Base-by-base conservation (phyloP, 2,888 invertebrate species). In the Eulithis prunata region DNA sequence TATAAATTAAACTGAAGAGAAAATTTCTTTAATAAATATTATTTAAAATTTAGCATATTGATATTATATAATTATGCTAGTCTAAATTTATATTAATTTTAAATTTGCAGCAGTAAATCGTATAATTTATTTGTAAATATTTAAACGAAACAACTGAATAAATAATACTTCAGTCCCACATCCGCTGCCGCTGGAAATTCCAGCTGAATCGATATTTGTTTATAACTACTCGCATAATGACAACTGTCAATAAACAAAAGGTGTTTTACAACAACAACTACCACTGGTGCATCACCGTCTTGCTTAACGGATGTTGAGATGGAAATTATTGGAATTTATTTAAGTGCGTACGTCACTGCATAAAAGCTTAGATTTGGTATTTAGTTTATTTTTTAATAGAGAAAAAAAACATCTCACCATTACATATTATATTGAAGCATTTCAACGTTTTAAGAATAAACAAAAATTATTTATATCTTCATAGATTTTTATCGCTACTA, bases 171-270 rank as follows among this genome's bases (percentile, higher is more conserved):
- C 41, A 60, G 12, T 57, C 65, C 61, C 47, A 60, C 64, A 62
- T 65, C 63, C 62, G 62, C 52, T 63, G 12, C 11, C 21, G 53
- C 57, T 61, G 63, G 51, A 66, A 66, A 56, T 65, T 67, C 57
- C 47, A 14, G 36, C 53, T 60, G 60, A 53, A 46, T 66, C 62
- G 51, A 61, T 68, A 75, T 78, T 74, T 75, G 76, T 71, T 71
- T 57, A 64, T 68, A 10, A 13, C 36, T 75, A 73, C 70, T 43
- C 38, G 45, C 57, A 45, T 57, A 7, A 45, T 63, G 57, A 38
- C 53, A 14, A 70, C 74, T 70, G 64, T 74, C 72, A 74, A 71
- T 75, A 73, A 78, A 79, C 76, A 80, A 75, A 70, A 70, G 70
- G 66, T 66, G 70, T 64, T 71, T 64, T 58, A 73, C 72, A 73